Conservation (phyloP, 1,140 invertebrate species). For the Ridgeia piscesae region DNA sequence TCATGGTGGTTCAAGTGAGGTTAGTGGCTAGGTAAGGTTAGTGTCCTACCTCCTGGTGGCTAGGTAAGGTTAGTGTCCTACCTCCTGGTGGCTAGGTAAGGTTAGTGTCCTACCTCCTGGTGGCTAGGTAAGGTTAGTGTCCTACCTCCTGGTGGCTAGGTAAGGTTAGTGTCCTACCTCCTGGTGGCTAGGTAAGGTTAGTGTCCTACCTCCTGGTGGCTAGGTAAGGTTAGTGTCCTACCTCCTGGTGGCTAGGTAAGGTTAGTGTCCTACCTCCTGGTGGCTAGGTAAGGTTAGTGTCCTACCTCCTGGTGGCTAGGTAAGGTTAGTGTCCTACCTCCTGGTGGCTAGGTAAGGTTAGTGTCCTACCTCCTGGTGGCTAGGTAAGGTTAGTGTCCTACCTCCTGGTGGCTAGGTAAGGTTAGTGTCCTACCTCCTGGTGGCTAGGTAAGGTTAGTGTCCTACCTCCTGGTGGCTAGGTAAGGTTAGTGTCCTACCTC, state of each 20-base stretch:
- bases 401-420: background rate
- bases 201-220: too few species aligned
- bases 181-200: too few species aligned
- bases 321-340: too few species aligned
- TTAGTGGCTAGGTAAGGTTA: background rate
- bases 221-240: slow-evolving; percentile 45
- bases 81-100: background rate
- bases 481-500: slow-evolving; percentile 61
- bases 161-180: slow-evolving; percentile 61
- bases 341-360: background rate
- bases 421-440: slow-evolving; percentile 69
- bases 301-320: slow-evolving; percentile 79
- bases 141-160: too few species aligned
- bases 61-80: too few species aligned
- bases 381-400: too few species aligned
- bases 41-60: slow-evolving; percentile 73
- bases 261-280: too few species aligned
- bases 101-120: slow-evolving; percentile 69
- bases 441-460: too few species aligned
- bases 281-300: background rate
- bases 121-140: too few species aligned
- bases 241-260: slow-evolving; percentile 83
- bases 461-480: too few species aligned
- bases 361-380: slow-evolving; percentile 73
- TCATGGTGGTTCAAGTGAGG: too few species aligned